Percentiles rank a stretch among this genome's conserved stretches.
Conservation (phyloP, 2,888 invertebrate genomes). For the Harmothoe impar region DNA sequence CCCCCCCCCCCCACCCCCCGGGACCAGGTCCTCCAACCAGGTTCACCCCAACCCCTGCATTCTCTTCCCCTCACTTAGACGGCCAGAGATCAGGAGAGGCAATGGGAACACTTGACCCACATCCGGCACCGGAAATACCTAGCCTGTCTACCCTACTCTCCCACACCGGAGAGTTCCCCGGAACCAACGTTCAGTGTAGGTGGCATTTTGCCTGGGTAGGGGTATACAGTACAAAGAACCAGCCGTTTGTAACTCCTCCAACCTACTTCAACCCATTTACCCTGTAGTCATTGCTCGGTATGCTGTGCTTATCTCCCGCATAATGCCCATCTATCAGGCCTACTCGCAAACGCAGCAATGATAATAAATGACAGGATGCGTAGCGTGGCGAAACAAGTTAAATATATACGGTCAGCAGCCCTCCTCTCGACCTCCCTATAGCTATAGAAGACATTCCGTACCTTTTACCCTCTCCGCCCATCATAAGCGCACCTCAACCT, state of each 20-base stretch:
- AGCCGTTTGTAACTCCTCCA: too few species aligned
- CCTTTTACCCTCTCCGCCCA: not conserved
- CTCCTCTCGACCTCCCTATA: not conserved
- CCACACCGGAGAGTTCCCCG: not conserved
- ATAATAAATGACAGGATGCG: too few species aligned
- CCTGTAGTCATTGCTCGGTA: too few species aligned
- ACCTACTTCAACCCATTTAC: too few species aligned
- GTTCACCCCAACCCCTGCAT: not conserved
- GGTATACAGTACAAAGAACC: too few species aligned
- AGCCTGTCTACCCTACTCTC: not conserved
- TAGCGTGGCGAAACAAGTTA: too few species aligned
- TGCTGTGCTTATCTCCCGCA: too few species aligned
- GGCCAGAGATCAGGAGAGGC: not conserved
- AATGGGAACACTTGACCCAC: constrained; percentile 35
- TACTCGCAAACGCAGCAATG: too few species aligned
- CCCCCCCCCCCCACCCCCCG: constrained; percentile 3
- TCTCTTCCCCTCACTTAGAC: not conserved
- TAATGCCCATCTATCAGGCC: too few species aligned
- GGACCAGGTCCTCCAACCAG: too few species aligned
- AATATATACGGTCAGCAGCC: too few species aligned
- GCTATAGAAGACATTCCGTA: not conserved
- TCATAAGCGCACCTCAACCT: not conserved
- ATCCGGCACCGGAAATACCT: constrained; percentile 29
- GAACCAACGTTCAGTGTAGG: not conserved
- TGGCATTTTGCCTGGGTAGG: not conserved